These are phyloP conservation scores for Cactoblastis cactorum DNA, from an alignment of 2,888 invertebrate genomes.

Conservation along the genomic window DNA sequence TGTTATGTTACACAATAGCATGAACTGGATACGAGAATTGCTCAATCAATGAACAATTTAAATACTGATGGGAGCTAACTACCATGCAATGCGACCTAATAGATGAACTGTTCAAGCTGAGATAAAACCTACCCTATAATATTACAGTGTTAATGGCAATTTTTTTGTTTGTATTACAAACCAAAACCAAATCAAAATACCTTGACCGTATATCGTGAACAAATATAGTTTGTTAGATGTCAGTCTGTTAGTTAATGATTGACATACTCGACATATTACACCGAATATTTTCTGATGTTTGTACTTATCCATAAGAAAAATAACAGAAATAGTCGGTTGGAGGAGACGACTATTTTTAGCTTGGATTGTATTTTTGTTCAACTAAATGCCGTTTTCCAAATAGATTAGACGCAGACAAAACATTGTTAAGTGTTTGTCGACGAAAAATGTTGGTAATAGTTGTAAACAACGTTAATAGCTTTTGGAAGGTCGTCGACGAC, in stretches of 20 bases:
- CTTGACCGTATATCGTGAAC: no score
- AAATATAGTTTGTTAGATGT: no score
- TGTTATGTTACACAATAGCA: constrained; percentile 22
- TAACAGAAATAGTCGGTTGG: no score
- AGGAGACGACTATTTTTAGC: no score
- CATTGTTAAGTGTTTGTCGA: not conserved
- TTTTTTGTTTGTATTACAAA: no score
- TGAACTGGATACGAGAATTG: constrained; percentile 38
- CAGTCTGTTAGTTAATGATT: no score
- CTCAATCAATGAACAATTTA: constrained; percentile 55
- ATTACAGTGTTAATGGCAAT: not conserved
- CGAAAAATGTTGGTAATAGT: not conserved
- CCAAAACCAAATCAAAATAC: no score
- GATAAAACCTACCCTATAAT: constrained; percentile 34
- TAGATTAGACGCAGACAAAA: not conserved
- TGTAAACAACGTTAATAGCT: not conserved
- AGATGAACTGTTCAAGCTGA: constrained; percentile 55
- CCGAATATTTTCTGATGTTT: no score
- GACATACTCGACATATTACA: no score
- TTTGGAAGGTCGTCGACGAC: not conserved
- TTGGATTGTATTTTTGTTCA: no score
- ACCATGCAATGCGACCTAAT: constrained; percentile 55
- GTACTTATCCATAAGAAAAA: no score
- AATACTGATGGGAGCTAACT: constrained; percentile 49
- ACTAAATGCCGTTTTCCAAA: not conserved